Evolutionary conservation across 2,113 vertebrate species (phyloP), one percentile per base, ranked within the genome.

Genomic region (Actenoides hombroni): DNA sequence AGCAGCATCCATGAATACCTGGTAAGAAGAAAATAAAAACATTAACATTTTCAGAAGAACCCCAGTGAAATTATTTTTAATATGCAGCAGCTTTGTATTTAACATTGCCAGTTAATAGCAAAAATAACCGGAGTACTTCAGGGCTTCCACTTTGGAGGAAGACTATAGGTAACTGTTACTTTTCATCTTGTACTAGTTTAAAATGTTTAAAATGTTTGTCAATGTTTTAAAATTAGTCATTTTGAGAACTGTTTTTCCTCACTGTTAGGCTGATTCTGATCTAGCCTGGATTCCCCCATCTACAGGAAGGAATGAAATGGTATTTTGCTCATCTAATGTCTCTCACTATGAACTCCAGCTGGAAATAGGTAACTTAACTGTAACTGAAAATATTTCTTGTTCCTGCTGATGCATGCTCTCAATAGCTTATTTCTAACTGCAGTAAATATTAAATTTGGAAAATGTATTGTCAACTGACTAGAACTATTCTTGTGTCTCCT

Each of bases 321-420:
- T 98, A 59, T 96, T 98, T 65, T 97, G 98, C 89, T 99, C 99
- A 28, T 97, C 98, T 11, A 97, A 98, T 79, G 98, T 98, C 9
- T 97, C 98, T 95, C 99, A 99, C 95, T 99, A 99, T 98, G 98
- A 99, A 97, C 98, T 99, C 35, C 98, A 99, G 94, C 98, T 98
- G 67, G 98, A 99, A 97, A 98, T 99, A 97, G 99, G 99, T 99
- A 98, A 98, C 88, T n/a, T 54, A 67, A 63, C 33, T 81, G 29
- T 57, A 78, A 20, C 16, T 79, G 84, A 79, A 88, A 86, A 70
- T 86, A 60, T n/a, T 74, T 65, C 4, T 90, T 88, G 16, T 73
- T 88, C 59, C 57, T 86, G 12, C 24, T 57, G 69, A 56, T 57
- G 37, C 42, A 68, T 68, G 63, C 9, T 74, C 33, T 77, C 33